Conservation (phyloP, 2,113 vertebrate species). For the Vulpes lagopus region DNA sequence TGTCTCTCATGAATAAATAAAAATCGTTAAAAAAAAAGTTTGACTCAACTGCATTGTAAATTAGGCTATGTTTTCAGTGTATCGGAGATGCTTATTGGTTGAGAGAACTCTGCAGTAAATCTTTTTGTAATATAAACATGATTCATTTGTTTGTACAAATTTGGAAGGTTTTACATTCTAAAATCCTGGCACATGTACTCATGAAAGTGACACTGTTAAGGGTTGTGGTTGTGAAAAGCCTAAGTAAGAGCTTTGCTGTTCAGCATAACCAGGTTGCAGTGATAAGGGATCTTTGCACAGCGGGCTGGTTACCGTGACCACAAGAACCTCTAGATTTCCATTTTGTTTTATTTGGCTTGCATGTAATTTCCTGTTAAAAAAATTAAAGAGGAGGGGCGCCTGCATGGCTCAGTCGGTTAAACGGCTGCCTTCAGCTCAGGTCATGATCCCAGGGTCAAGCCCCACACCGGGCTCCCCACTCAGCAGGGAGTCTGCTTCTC, state of each 20-base stretch:
- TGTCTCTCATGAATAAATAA: too few species aligned
- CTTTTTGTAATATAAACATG: conserved; percentile 21
- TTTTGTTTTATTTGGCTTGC: neutral
- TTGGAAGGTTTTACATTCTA: neutral
- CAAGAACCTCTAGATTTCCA: neutral
- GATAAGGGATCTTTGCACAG: neutral
- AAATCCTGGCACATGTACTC: conserved; percentile 30
- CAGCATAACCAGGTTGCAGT: neutral
- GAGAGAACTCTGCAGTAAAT: neutral
- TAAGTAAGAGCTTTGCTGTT: neutral
- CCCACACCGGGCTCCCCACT: neutral
- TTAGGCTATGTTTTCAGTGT: neutral
- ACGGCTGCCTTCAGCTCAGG: neutral
- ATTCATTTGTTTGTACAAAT: conserved; percentile 53
- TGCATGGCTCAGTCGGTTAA: neutral
- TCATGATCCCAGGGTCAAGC: neutral
- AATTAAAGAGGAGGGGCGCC: neutral
- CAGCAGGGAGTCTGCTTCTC: neutral
- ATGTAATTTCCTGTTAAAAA: conserved; percentile 22
- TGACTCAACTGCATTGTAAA: neutral
- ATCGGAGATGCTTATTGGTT: neutral
- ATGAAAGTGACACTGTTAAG: conserved; percentile 37
- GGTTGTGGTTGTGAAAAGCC: neutral
- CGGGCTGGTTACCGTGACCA: neutral
- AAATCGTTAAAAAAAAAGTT: neutral